Conservation (phyloP, 2,888 invertebrate genomes). For the Tineola bisselliella region DNA sequence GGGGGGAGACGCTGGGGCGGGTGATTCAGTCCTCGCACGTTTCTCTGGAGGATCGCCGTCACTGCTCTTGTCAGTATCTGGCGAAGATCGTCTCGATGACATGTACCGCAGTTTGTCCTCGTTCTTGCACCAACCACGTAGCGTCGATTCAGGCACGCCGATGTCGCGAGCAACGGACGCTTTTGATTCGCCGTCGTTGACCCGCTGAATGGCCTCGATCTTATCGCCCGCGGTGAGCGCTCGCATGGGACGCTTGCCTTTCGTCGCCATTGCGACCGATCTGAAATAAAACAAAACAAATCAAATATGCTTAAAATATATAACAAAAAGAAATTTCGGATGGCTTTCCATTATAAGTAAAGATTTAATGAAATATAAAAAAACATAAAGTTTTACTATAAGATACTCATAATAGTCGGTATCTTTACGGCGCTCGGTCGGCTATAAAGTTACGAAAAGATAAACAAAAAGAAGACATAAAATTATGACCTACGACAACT, state of each 20-base stretch:
- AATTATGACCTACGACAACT: constrained; percentile 69
- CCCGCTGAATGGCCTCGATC: constrained; percentile 82
- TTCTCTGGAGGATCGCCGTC: constrained; percentile 57
- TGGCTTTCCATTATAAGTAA: no score
- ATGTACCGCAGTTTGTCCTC: constrained; percentile 77
- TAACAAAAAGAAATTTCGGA: no score
- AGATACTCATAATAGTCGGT: not conserved
- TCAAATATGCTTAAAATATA: not conserved
- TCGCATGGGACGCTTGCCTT: constrained; percentile 82
- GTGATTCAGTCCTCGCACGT: constrained; percentile 54
- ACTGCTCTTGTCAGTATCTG: constrained; percentile 72
- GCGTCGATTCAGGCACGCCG: constrained; percentile 86
- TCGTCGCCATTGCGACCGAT: constrained; percentile 68
- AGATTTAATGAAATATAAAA: not conserved
- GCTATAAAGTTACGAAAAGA: constrained; percentile 65
- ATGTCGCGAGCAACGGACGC: constrained; percentile 87
- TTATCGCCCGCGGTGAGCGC: constrained; percentile 82
- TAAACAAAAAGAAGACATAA: constrained; percentile 69
- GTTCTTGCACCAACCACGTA: constrained; percentile 89
- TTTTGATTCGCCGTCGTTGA: constrained; percentile 86
- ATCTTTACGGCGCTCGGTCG: not conserved
- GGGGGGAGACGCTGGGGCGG: constrained; percentile 37
- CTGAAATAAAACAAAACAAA: not conserved
- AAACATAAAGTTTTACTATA: not conserved
- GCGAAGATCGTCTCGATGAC: constrained; percentile 76